Conservation (phyloP, 2,113 vertebrate genomes). For the Chaetodon trifascialis region DNA sequence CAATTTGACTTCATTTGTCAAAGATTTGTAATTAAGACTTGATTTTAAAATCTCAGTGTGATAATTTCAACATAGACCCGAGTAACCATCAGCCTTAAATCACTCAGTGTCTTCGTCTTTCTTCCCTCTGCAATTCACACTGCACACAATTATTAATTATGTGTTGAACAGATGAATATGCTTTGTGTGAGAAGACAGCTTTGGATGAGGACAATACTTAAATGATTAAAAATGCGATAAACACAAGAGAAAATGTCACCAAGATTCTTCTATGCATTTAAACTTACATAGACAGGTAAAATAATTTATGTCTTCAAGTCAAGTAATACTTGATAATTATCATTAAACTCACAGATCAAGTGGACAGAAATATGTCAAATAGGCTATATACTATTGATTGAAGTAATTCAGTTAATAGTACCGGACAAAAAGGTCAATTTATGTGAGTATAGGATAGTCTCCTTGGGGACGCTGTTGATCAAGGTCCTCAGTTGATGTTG, state of each 20-base stretch:
- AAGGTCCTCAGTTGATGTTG: neutral
- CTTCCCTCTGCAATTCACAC: neutral
- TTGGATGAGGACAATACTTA: conserved; percentile 8
- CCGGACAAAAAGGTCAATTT: neutral
- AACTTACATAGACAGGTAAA: neutral
- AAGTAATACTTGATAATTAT: neutral
- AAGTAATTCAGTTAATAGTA: neutral
- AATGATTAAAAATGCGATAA: conserved; percentile 17
- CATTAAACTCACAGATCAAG: neutral
- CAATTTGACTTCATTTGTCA: conserved; percentile 51
- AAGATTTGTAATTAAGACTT: conserved; percentile 59
- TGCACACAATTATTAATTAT: neutral
- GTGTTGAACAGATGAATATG: conserved; percentile 6
- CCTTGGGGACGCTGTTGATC: neutral
- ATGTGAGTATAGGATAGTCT: conserved; percentile 1
- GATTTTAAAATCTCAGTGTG: conserved; percentile 44
- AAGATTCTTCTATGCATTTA: neutral
- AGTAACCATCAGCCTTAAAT: conserved; percentile 14
- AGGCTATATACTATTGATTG: neutral
- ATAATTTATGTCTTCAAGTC: conserved; percentile 6
- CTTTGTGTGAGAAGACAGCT: conserved; percentile 12
- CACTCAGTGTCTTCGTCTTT: conserved; percentile 2
- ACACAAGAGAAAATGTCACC: too few relatives aligned
- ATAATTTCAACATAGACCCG: conserved; percentile 45
- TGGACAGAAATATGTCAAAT: neutral